Percentiles rank a stretch among this genome's conserved stretches.
These are phyloP conservation scores for Calliscelio sp. DNA, from an alignment of 2,888 invertebrate genomes.

Conservation along the genomic window DNA sequence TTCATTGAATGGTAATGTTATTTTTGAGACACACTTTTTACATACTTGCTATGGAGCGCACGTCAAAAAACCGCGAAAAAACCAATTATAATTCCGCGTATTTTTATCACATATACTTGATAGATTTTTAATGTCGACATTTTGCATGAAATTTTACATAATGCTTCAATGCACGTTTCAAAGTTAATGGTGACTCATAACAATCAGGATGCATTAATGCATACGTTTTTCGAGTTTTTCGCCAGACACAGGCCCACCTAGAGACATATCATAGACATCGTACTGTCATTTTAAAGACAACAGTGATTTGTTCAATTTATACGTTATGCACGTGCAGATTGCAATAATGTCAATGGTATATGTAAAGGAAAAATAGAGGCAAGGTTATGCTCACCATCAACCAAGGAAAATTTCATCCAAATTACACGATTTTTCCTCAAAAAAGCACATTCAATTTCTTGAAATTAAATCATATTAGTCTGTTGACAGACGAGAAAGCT, in stretches of 20 bases:
- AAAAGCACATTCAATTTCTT: no score
- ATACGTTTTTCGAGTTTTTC: slow-evolving; percentile 45
- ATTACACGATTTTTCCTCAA: no score
- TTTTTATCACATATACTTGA: slow-evolving; percentile 34
- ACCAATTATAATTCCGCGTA: slow-evolving; percentile 39
- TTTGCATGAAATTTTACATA: slow-evolving; percentile 43
- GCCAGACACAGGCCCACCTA: background rate
- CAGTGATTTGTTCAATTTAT: slow-evolving; percentile 35
- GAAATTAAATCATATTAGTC: no score
- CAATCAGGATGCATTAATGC: slow-evolving; percentile 20
- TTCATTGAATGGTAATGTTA: slow-evolving; percentile 40
- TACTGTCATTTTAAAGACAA: background rate
- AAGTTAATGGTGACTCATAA: slow-evolving; percentile 33
- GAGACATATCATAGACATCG: no score
- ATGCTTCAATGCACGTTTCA: no score
- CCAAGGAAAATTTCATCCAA: slow-evolving; percentile 32
- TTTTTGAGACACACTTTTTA: slow-evolving; percentile 45
- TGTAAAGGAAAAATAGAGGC: slow-evolving; percentile 49
- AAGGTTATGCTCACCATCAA: slow-evolving; percentile 22
- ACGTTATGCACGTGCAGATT: slow-evolving; percentile 33
- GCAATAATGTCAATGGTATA: slow-evolving; percentile 62
- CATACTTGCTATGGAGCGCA: slow-evolving; percentile 7
- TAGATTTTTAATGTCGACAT: slow-evolving; percentile 40
- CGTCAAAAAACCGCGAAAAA: slow-evolving; percentile 49
- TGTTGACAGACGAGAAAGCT: no score